These are phyloP conservation scores for Prinia subflava DNA, from an alignment of 2,113 vertebrate genomes.

Conservation along the genomic window DNA sequence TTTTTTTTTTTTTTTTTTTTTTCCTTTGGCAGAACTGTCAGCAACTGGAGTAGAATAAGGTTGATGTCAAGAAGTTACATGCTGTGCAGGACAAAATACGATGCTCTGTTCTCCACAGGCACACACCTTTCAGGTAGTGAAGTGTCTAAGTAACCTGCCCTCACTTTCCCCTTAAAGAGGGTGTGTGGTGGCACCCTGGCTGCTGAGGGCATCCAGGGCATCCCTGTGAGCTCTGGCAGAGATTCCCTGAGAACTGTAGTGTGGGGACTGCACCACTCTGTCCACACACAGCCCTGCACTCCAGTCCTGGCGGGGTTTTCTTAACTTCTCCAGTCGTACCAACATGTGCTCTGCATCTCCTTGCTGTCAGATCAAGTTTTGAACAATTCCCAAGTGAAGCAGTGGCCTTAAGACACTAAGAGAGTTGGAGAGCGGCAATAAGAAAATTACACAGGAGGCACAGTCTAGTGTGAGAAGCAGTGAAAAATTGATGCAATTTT, in stretches of 20 bases:
- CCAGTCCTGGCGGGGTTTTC: background rate
- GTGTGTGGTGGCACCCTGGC: background rate
- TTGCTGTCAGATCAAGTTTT: background rate
- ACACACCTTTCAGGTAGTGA: background rate
- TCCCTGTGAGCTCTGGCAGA: background rate
- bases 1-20: too few species aligned
- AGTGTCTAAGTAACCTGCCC: background rate
- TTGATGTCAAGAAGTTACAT: background rate
- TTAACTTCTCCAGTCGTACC: fast-evolving
- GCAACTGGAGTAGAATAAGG: background rate
- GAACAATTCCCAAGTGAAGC: background rate
- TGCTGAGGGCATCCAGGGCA: background rate
- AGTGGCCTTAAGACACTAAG: background rate
- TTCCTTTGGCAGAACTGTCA: background rate
- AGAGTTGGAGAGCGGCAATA: background rate
- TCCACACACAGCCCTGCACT: background rate
- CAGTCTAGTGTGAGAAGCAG: background rate
- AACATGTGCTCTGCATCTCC: background rate
- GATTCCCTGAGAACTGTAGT: background rate
- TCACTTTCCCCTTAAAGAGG: background rate
- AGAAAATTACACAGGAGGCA: background rate
- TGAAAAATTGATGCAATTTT: background rate
- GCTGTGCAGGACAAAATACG: background rate
- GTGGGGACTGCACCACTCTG: fast-evolving
- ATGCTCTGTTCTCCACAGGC: background rate